Base-by-base conservation (phyloP, 1,140 invertebrate genomes). In the Ceratina australensis region DNA sequence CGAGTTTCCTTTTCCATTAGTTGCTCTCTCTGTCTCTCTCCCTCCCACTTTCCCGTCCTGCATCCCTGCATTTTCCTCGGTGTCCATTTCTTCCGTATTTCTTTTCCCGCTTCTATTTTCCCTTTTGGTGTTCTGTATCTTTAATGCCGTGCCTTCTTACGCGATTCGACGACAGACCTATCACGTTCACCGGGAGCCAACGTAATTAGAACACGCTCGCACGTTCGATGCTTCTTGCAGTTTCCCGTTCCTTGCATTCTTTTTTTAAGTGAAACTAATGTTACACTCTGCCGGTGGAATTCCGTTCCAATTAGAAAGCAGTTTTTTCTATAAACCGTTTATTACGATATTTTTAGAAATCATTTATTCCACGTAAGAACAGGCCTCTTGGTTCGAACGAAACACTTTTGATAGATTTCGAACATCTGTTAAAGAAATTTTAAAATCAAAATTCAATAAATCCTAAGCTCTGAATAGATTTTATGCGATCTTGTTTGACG, bases 1-100 rank as follows among this genome's bases (percentile, higher is more conserved):
- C n/a, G 56, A 71, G 61, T 72, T 47, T 47, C 69, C 64, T 66
- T 83, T 63, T 50, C 54, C 57, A 54, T 74, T 59, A 42, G 33
- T 42, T 42, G 33, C 33, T 42, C 33, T 42, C 33, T 42, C 33
- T n/a, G n/a, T n/a, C n/a, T n/a, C n/a, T n/a, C n/a, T n/a, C n/a
- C n/a, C n/a, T n/a, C n/a, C n/a, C n/a, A n/a, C n/a, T n/a, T n/a
- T 42, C 33, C 33, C 5, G 0, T 10, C 33, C 10, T 7, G 33
- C 8, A 10, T n/a, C n/a, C n/a, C 33, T 42, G 33, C 33, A 42
- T 42, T 28, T 68, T 60, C 20, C 68, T 47, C 16, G 4, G 3
- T 12, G 4, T 59, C 10, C 72, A 13, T 66, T 73, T 57, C 67
- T 72, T 72, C 15, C 20, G 22, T 12, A 24, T 1, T 0, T 8